A percentile compares a stretch with the other conserved stretches of the same genome.
Conservation (phyloP, 2,888 invertebrate species). For the Liopterus haemorrhoidalis region DNA sequence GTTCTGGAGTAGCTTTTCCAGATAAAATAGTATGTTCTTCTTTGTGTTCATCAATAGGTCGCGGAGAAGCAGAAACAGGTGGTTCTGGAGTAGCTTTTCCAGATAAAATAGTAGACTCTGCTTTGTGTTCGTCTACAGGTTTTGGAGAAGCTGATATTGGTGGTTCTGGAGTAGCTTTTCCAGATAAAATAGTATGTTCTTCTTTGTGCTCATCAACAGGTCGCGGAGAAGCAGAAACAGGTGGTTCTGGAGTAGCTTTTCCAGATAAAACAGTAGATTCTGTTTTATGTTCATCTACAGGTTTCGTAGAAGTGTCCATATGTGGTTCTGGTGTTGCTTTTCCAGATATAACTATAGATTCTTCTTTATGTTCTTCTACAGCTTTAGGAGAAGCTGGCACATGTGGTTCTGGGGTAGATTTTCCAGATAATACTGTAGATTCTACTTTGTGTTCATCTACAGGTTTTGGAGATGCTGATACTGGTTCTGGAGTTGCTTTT, state of each 20-base stretch:
- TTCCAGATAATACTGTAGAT: constrained; percentile 4
- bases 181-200: constrained; percentile 4
- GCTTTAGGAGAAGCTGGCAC: neutral
- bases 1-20: constrained; percentile 21
- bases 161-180: constrained; percentile 10
- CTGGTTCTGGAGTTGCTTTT: constrained; percentile 22
- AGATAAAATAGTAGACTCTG: too few species aligned
- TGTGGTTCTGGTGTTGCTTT: constrained; percentile 1
- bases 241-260: constrained; percentile 18
- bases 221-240: neutral
- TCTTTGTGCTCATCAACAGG: constrained; percentile 3
- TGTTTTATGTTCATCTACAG: constrained; percentile 1
- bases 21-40: constrained; percentile 38
- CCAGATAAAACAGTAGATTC: constrained; percentile 11
- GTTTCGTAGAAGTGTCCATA: neutral
- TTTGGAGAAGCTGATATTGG: constrained; percentile 1
- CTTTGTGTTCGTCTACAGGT: too few species aligned
- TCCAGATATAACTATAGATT: constrained; percentile 8
- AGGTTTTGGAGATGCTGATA: constrained; percentile 25
- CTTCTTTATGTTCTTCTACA: neutral
- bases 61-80: constrained; percentile 2
- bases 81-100: constrained; percentile 12
- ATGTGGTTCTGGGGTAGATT: constrained; percentile 1
- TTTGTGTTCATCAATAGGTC: constrained; percentile 17
- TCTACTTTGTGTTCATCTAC: constrained; percentile 15